These are phyloP conservation scores for Calephelis perditalis DNA, from an alignment of 2,888 invertebrate species.

Conservation along the genomic window DNA sequence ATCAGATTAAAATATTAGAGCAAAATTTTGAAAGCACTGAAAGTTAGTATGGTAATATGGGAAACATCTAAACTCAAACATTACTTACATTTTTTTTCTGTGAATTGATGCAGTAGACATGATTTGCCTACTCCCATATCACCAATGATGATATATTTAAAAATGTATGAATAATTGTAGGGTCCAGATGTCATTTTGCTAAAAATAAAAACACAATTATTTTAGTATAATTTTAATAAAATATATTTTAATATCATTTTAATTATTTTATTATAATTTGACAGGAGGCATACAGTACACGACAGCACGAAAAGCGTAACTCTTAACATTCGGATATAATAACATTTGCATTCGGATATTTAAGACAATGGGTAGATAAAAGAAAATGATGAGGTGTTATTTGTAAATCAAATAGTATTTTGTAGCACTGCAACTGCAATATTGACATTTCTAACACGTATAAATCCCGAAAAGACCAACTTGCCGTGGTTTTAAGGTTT, in stretches of 20 bases:
- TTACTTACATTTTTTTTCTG: slow-evolving; percentile 99
- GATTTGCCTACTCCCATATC: slow-evolving; percentile 99
- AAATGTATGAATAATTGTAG: slow-evolving; percentile 99
- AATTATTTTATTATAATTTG: slow-evolving; percentile 22
- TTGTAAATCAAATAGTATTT: too few relatives aligned
- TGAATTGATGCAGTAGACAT: slow-evolving; percentile 98
- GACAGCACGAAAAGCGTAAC: too few relatives aligned
- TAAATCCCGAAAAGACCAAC: too few relatives aligned
- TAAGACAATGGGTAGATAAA: neutral
- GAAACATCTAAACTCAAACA: neutral
- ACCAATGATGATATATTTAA: slow-evolving; percentile 99
- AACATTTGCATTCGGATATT: neutral
- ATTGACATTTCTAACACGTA: too few relatives aligned
- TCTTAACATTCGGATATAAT: neutral
- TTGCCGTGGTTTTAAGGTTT: neutral
- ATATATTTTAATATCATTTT: neutral
- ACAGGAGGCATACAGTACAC: too few relatives aligned
- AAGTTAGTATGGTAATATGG: too few relatives aligned
- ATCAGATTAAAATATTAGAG: too few relatives aligned
- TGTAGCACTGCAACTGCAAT: too few relatives aligned
- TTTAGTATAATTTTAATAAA: too few relatives aligned
- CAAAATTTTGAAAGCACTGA: too few relatives aligned
- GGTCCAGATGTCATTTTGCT: slow-evolving; percentile 94
- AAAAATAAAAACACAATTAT: slow-evolving; percentile 16
- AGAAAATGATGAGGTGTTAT: slow-evolving; percentile 6